phyloP scores from a whole-genome alignment of 2,888 invertebrate species.

The Hermodice carunculata region DNA sequence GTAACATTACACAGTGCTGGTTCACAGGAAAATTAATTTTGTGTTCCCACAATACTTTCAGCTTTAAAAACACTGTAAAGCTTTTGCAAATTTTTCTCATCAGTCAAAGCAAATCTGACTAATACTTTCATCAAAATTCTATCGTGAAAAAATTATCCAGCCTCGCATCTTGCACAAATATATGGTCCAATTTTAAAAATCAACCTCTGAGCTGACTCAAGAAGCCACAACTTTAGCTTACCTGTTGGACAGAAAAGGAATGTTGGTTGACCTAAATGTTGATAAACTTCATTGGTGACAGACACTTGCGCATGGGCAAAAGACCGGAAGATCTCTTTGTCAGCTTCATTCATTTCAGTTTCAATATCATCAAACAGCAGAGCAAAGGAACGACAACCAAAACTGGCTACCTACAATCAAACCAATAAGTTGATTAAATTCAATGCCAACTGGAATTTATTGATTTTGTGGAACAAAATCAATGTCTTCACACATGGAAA shows the following conservation, averaged over 20 bases:
- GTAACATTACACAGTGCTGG: too few species aligned
- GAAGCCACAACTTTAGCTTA: too few species aligned
- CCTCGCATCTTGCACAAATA: too few species aligned
- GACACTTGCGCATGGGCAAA: slow-evolving; percentile 98
- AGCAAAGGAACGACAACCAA: slow-evolving; percentile 94
- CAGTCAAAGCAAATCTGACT: neutral
- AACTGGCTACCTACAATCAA: slow-evolving; percentile 79
- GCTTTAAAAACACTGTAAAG: too few species aligned
- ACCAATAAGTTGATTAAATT: neutral
- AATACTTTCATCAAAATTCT: too few species aligned
- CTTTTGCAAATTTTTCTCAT: too few species aligned
- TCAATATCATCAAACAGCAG: slow-evolving; percentile 98
- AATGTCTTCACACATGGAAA: neutral
- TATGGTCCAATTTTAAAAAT: too few species aligned
- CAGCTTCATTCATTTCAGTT: slow-evolving; percentile 94
- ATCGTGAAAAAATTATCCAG: too few species aligned
- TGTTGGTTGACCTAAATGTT: slow-evolving; percentile 91
- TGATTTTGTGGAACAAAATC: neutral
- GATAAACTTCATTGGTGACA: slow-evolving; percentile 94
- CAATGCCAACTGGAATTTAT: neutral
- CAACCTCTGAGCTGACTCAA: too few species aligned
- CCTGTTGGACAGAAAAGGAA: slow-evolving; percentile 91
- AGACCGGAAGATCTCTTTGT: slow-evolving; percentile 96
- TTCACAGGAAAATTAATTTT: too few species aligned
- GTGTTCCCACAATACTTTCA: too few species aligned